Conservation (phyloP, 2,797 vertebrate species). For the Malurus splendens region DNA sequence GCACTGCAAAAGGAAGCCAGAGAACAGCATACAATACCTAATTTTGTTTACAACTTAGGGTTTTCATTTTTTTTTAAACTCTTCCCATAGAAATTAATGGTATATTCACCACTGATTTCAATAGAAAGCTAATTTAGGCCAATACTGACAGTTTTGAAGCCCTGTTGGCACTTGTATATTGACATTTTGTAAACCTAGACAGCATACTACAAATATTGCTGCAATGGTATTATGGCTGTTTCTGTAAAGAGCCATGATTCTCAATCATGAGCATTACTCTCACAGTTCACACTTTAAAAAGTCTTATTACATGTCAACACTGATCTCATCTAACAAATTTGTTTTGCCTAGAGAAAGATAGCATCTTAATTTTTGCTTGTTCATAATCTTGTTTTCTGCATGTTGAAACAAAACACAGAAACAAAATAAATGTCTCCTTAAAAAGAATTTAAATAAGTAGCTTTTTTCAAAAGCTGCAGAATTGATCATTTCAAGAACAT, state of each 20-base stretch:
- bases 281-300: not conserved
- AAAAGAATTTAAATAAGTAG: not conserved
- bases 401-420: not conserved
- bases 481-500: not conserved
- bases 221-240: not conserved
- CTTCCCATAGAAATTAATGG: not conserved
- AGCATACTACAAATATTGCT: not conserved
- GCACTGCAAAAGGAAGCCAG: not conserved
- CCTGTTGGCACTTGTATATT: not conserved
- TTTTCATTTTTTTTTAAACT: not conserved
- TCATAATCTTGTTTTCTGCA: not conserved
- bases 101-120: not conserved
- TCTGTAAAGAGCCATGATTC: not conserved
- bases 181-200: not conserved
- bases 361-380: not conserved
- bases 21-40: fast-evolving
- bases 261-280: not conserved
- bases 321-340: not conserved
- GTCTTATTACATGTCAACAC: not conserved
- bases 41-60: not conserved
- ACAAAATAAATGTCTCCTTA: not conserved
- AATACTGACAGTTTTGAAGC: not conserved
- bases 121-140: not conserved
- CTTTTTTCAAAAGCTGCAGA: not conserved
- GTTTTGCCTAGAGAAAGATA: not conserved